phyloP scores from a whole-genome alignment of 2,888 invertebrate species.

The Dicyrtoma fusca region DNA sequence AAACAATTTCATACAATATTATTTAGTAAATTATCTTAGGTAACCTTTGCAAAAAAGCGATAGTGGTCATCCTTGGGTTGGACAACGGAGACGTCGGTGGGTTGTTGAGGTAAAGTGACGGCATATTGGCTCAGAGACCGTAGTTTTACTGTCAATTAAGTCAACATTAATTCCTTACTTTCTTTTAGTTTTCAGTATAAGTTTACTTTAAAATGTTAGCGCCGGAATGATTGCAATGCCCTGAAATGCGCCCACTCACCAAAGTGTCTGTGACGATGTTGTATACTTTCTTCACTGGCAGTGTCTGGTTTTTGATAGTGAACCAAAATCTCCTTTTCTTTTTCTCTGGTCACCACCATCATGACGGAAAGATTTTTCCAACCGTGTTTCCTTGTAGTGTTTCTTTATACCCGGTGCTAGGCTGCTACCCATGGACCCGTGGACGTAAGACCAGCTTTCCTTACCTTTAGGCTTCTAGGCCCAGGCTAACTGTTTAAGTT shows the following conservation, averaged over 20 bases:
- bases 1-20: too few relatives aligned
- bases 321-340: constrained; percentile 7
- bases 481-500: too few relatives aligned
- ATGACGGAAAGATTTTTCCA: too few relatives aligned
- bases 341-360: neutral
- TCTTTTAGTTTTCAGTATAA: neutral
- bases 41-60: constrained; percentile 51
- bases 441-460: too few relatives aligned
- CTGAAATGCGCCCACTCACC: neutral
- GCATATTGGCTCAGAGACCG: constrained; percentile 52
- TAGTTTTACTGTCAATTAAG: neutral
- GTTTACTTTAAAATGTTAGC: too few relatives aligned
- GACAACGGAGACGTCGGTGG: constrained; percentile 47
- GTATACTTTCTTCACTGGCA: constrained; percentile 17
- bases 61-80: constrained; percentile 50
- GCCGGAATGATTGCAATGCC: neutral
- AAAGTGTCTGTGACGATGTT: constrained; percentile 8
- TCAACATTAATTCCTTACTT: neutral
- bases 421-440: too few relatives aligned
- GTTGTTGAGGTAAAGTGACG: constrained; percentile 51
- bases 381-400: too few relatives aligned
- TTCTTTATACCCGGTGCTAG: too few relatives aligned
- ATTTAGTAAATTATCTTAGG: too few relatives aligned
- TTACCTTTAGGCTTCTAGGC: too few relatives aligned
- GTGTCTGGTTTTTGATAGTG: constrained; percentile 19